Base-by-base conservation (phyloP, 1,140 invertebrate species). In the Drosophila simulans region DNA sequence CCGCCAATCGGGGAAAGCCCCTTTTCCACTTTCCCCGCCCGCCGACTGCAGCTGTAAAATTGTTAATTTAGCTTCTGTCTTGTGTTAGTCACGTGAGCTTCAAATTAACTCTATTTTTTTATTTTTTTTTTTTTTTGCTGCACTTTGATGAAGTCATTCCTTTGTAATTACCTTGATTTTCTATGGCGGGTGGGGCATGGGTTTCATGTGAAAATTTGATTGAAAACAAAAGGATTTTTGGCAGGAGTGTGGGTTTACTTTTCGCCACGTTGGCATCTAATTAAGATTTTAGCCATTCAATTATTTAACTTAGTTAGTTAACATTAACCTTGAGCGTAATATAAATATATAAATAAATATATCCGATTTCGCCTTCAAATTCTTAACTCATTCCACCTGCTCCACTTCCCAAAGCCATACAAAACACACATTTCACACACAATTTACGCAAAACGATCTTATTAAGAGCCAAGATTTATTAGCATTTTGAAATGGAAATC, bases 11-110 rank as follows among this genome's bases (percentile, higher is more conserved):
- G 52, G 64, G 43, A 48, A 69, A 60, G 55, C 20, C 60, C 72
- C 60, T 66, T 65, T 76, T 52, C 37, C 51, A 13, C 64, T 65
- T 75, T 52, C 20, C 71, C 20, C 57, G 51, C 27, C 1, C 12
- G 17, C 25, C 56, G 8, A 15, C 37, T 20, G 63, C 68, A 88
- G 84, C 84, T 80, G 84, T 88, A 84, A 88, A 88, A 88, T 84
- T 80, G 80, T 84, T 88, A 83, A 86, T 84, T 84, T 83, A 66
- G 83, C 83, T 88, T 79, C 84, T 88, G 79, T 84, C 55, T 86
- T 79, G 71, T 81, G 60, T 77, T 83, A 76, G 84, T 89, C 83
- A 89, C 83, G 83, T 86, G 83, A 88, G 57, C 83, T 49, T 71
- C 48, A 71, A 88, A 88, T 88, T 83, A 76, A 77, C 74, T 69